phyloP scores from a whole-genome alignment of 2,797 vertebrate species.

The Leptoclinus maculatus region DNA sequence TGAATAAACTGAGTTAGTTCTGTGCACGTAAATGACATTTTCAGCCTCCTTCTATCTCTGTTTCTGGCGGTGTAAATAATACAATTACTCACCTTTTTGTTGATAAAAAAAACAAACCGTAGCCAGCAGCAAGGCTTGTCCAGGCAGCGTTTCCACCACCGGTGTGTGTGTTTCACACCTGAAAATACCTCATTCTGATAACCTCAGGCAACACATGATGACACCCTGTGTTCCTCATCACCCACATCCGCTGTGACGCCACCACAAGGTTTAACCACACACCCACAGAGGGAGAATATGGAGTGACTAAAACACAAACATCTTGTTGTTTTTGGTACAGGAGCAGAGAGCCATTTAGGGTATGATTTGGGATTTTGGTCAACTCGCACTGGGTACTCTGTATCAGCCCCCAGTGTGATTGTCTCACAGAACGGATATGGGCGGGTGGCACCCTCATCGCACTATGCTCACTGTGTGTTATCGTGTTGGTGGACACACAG shows the following conservation, averaged over 20 bases:
- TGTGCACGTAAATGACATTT: neutral
- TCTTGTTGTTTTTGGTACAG: slow-evolving; percentile 48
- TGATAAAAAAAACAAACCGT: slow-evolving; percentile 5
- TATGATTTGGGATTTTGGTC: slow-evolving; percentile 30
- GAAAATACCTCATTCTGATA: slow-evolving; percentile 58
- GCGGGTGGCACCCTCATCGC: slow-evolving; percentile 4
- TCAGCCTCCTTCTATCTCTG: neutral
- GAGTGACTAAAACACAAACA: slow-evolving; percentile 40
- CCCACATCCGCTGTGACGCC: slow-evolving; percentile 8
- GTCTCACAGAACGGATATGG: slow-evolving; percentile 49
- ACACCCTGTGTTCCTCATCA: slow-evolving; percentile 32
- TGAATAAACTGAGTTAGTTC: slow-evolving; percentile 38
- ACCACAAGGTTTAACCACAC: slow-evolving; percentile 27
- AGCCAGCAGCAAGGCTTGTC: slow-evolving; percentile 48
- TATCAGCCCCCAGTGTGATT: slow-evolving; percentile 16
- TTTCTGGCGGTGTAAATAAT: slow-evolving; percentile 17
- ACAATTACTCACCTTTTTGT: slow-evolving; percentile 33
- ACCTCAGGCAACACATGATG: slow-evolving; percentile 40
- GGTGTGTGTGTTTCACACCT: slow-evolving; percentile 50
- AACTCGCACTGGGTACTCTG: slow-evolving; percentile 20
- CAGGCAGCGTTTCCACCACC: slow-evolving; percentile 48
- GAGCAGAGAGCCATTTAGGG: slow-evolving; percentile 31
- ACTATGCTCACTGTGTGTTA: neutral
- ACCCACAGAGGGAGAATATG: slow-evolving; percentile 9
- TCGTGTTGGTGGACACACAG: slow-evolving; percentile 18